Conservation (phyloP, 2,797 vertebrate genomes). For the Syngnathus rostellatus region DNA sequence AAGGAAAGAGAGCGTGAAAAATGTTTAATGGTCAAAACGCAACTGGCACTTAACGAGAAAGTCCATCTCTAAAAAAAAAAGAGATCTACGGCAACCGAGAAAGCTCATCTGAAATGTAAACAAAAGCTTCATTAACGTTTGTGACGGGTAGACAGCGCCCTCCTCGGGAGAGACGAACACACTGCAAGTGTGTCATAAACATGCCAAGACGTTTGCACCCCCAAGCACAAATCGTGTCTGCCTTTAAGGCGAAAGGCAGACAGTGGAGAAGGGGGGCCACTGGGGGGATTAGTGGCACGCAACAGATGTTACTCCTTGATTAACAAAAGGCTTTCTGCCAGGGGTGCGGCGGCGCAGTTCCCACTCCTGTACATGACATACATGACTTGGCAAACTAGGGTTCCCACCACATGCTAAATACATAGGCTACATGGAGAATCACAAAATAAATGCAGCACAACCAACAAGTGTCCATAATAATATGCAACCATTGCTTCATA, state of each 20-base stretch:
- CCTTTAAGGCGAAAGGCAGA: constrained; percentile 54
- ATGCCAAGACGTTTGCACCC: not conserved
- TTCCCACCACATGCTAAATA: too few relatives aligned
- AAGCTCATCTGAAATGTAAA: too few relatives aligned
- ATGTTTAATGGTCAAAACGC: too few relatives aligned
- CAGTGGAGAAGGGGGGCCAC: constrained; percentile 45
- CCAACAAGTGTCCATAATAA: too few relatives aligned
- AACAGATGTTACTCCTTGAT: constrained; percentile 71
- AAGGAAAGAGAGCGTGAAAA: too few relatives aligned
- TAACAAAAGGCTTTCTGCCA: constrained; percentile 65
- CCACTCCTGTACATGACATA: constrained; percentile 5
- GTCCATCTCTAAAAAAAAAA: too few relatives aligned
- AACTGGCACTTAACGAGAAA: too few relatives aligned
- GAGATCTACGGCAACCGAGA: too few relatives aligned
- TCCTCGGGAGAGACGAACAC: constrained; percentile 21
- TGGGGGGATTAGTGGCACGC: constrained; percentile 59
- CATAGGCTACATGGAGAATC: too few relatives aligned
- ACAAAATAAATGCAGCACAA: too few relatives aligned
- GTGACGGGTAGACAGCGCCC: constrained; percentile 51
- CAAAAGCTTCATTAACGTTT: not conserved
- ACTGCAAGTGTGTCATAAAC: constrained; percentile 6
- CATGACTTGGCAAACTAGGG: too few relatives aligned
- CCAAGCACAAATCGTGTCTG: constrained; percentile 44
- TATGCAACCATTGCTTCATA: too few relatives aligned
- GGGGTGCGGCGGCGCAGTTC: constrained; percentile 49